Base-by-base conservation (phyloP, 2,888 invertebrate genomes). In the Megaustenia siamemsis region DNA sequence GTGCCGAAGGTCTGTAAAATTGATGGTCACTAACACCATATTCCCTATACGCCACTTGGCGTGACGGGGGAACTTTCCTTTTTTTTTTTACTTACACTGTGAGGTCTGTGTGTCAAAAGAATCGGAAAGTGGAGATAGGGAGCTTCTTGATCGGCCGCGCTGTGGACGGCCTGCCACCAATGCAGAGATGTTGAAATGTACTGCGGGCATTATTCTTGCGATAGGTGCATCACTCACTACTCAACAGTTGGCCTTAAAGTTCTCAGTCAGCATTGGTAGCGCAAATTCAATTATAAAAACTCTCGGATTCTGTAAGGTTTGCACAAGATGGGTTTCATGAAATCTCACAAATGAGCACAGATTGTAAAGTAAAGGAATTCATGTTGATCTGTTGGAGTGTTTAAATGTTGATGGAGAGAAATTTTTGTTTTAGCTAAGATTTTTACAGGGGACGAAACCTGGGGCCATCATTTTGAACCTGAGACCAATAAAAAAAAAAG, bases 271-370 rank as follows among this genome's bases (percentile, higher is more conserved):
- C 68, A 68, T 18, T 21, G 38, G 68, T 68, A 38, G 38, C 38
- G 38, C 68, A 68, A 21, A 8, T 56, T 4, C 35, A 68, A 18
- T 68, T 68, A 35, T 69, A 69, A 69, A 18, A 40, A 69, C 10
- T 3, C 28, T 18, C 24, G 21, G 21, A 69, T 69, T 18, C 40
- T 69, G 40, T 40, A 69, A 38, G 40, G 69, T 38, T 2, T 69
- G 69, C 40, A 40, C 69, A 69, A 69, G 24, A 69, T 69, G 69
- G 69, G 69, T 40, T 38, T 40, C 38, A 24, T 24, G 69, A 69
- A 40, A 24, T 40, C 40, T 69, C 38, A 0, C 69, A 69, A 24
- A 1, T 40, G 69, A 69, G 40, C 69, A 69, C 69, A 3, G 69
- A 69, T 24, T 40, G 21, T 40, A 69, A 69, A 69, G 40, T 10